Evolutionary conservation across 2,113 vertebrate genomes (phyloP), one percentile per base, ranked within the genome.

Genomic region (Alethe castanea): DNA sequence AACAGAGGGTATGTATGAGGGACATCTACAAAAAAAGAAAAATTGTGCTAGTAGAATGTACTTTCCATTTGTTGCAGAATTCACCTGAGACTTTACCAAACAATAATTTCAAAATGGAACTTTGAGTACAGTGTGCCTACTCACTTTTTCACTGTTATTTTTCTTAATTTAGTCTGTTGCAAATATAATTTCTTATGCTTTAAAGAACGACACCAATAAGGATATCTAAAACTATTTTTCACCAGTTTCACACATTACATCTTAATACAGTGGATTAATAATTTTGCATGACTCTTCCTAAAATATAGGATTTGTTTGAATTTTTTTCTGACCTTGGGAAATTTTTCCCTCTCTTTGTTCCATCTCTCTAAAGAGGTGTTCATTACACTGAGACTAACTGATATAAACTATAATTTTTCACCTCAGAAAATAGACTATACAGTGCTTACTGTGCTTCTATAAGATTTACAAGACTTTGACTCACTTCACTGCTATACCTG

Each of bases 291-390:
- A 24, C 33, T 74, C 14, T 74, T 84, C 18, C 24, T 56, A 65
- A 77, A 90, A 80, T n/a, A 60, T 8, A 4, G 5, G 3, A 18
- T 45, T 53, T 77, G 3, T 26, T 11, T 61, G 19, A 81, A 44
- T 83, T 66, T 19, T 19, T 87, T 90, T n/a, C n/a, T 48, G 31
- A 4, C 16, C 11, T 47, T 72, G n/a, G 11, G 11, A 19, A 57
- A 3, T 25, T 56, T 31, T 9, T 0, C 0, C 5, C 14, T 4
- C 14, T 4, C 0, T 52, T 85, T 42, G 1, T 40, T 35, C 12
- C 23, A 25, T n/a, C 12, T 69, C 22, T 64, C 22, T 47, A 56
- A 53, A 70, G 14, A 50, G 3, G 0, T 36, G 12, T 50, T 78
- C 9, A 35, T 78, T 81, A 45, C 23, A 78, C 11, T 44, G 26